Evolutionary conservation across 2,888 invertebrate genomes (phyloP), one percentile per base, ranked within the genome.

Genomic region (Lysandra bellargus): DNA sequence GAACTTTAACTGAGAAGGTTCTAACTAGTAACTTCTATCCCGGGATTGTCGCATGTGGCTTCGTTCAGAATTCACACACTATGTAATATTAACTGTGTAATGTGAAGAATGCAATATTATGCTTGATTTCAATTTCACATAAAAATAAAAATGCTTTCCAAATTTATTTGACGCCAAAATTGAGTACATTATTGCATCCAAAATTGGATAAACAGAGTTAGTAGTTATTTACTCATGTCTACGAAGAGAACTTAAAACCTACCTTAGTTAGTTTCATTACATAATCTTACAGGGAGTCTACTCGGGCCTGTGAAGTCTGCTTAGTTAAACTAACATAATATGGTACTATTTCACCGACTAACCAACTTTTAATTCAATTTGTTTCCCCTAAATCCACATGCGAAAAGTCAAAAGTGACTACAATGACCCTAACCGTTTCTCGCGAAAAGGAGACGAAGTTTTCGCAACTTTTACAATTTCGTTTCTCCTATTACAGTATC

Each of bases 401-500:
- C 33, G 33, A 37, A 69, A 30, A 30, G 69, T 69, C 69, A 69
- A 69, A 33, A 33, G 30, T 69, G 69, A 7, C 64, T 3, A 1
- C 30, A 33, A 33, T n/a, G 33, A 69, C 33, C 33, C 69, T 69
- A 69, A 23, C 33, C 33, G 69, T 33, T 14, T 17, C 69, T 69
- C 69, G 64, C 33, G 33, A 30, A 64, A 64, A 30, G 64, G 30
- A 23, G 64, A 30, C 33, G 30, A 37, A 37, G 69, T 69, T 69
- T 64, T 64, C 33, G 14, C 69, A 69, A 69, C 14, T 69, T 69
- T 69, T 69, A 37, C 69, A 69, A 69, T 69, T 69, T 33, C 69
- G 33, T 69, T 69, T 69, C 69, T 69, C 69, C 69, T 69, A 69
- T 69, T 37, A 69, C 69, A 69, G 64, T 69, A 30, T 69, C 69